Conservation (phyloP, 2,888 invertebrate genomes). For the Camponotus fellah region DNA sequence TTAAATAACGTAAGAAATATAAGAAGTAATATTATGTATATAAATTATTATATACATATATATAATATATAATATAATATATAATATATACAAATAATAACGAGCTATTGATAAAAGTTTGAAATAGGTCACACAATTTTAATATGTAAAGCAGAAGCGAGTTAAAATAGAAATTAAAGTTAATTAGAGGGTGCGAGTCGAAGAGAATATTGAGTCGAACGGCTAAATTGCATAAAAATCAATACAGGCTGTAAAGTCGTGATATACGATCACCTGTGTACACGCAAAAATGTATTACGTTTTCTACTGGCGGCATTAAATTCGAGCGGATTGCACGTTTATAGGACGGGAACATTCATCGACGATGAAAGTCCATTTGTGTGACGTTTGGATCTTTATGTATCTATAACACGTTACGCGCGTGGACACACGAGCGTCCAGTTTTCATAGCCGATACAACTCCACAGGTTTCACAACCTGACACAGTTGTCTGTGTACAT, state of each 20-base stretch:
- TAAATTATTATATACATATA: background rate
- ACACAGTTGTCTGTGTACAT: constrained; percentile 26
- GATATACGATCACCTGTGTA: constrained; percentile 22
- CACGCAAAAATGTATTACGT: constrained; percentile 38
- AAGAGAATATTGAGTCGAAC: constrained; percentile 11
- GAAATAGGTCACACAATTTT: background rate
- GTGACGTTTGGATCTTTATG: constrained; percentile 44
- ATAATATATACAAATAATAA: background rate
- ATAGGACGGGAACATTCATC: constrained; percentile 3
- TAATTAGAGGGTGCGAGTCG: constrained; percentile 16
- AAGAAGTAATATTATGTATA: background rate
- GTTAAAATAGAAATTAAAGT: constrained; percentile 18
- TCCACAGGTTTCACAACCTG: constrained; percentile 35
- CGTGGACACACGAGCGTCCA: constrained; percentile 21
- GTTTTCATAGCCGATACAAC: constrained; percentile 48
- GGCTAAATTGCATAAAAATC: constrained; percentile 26
- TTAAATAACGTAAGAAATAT: background rate
- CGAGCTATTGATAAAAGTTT: background rate
- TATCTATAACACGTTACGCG: background rate
- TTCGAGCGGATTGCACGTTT: constrained; percentile 34
- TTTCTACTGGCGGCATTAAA: constrained; percentile 24
- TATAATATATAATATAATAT: background rate
- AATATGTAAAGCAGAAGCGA: background rate
- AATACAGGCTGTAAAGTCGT: constrained; percentile 2
- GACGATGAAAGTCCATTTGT: constrained; percentile 43